Evolutionary conservation across 2,113 vertebrate species (phyloP).

Genomic region (Harpagus bidentatus): DNA sequence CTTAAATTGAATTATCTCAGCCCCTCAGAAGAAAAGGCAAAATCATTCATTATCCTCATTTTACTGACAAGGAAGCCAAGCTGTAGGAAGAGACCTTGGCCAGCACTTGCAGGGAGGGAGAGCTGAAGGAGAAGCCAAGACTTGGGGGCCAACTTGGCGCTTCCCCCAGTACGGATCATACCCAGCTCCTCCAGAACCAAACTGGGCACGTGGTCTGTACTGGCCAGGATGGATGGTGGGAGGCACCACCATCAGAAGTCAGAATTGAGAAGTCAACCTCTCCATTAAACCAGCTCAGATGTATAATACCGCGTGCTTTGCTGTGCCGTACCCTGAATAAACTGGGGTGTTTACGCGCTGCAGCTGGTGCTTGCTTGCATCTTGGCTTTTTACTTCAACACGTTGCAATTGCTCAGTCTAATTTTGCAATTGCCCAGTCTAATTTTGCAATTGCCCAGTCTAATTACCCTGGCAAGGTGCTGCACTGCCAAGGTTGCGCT

Average conservation of each 20-base stretch:
- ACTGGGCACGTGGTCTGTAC: rapidly evolving
- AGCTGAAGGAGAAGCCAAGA: background rate
- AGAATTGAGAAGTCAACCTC: background rate
- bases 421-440: background rate
- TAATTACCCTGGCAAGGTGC: background rate
- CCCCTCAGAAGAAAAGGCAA: background rate
- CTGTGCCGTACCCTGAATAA: background rate
- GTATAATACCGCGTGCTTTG: rapidly evolving
- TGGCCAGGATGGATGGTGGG: background rate
- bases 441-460: background rate
- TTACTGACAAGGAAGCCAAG: background rate
- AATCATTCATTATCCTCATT: background rate
- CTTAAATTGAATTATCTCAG: background rate
- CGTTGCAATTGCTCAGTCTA: rapidly evolving
- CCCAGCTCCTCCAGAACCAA: background rate
- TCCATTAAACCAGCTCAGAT: rapidly evolving
- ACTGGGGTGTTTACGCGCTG: rapidly evolving
- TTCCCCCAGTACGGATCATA: rapidly evolving
- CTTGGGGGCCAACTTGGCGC: rapidly evolving
- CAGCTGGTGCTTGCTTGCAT: background rate
- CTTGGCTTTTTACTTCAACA: rapidly evolving
- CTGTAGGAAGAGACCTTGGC: background rate
- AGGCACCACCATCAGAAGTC: background rate
- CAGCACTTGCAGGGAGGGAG: background rate
- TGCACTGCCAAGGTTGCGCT: rapidly evolving